Conservation (phyloP, 2,888 invertebrate genomes). For the Ischnura elegans region DNA sequence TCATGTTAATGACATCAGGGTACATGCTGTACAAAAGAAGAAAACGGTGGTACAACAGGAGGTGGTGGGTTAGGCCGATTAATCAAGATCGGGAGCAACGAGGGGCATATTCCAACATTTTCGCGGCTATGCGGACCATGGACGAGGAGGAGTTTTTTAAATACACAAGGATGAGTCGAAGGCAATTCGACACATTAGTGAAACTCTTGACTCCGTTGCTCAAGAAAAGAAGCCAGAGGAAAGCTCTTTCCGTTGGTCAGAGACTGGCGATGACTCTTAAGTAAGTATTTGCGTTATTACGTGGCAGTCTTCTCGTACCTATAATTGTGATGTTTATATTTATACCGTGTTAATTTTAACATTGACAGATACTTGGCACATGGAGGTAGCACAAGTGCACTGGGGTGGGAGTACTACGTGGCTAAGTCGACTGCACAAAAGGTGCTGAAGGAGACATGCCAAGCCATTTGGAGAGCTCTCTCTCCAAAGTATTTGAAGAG, state of each 20-base stretch:
- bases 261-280: conserved; percentile 13
- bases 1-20: neutral
- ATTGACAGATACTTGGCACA: neutral
- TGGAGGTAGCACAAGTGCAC: neutral
- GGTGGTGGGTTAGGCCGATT: neutral
- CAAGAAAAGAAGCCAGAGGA: conserved; percentile 13
- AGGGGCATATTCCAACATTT: neutral
- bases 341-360: neutral
- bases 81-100: neutral
- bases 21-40: neutral
- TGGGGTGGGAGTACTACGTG: conserved; percentile 8
- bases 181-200: neutral
- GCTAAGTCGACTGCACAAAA: neutral
- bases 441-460: neutral
- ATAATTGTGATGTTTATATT: neutral
- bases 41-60: neutral
- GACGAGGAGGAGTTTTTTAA: neutral
- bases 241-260: neutral
- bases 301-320: neutral
- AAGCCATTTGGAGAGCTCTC: conserved; percentile 2
- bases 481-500: neutral
- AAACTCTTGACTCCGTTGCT: neutral
- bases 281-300: neutral
- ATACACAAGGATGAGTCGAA: neutral
- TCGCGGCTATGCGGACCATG: neutral